Base-by-base conservation (phyloP, 2,888 invertebrate species). In the Troglohyphantes excavatus region DNA sequence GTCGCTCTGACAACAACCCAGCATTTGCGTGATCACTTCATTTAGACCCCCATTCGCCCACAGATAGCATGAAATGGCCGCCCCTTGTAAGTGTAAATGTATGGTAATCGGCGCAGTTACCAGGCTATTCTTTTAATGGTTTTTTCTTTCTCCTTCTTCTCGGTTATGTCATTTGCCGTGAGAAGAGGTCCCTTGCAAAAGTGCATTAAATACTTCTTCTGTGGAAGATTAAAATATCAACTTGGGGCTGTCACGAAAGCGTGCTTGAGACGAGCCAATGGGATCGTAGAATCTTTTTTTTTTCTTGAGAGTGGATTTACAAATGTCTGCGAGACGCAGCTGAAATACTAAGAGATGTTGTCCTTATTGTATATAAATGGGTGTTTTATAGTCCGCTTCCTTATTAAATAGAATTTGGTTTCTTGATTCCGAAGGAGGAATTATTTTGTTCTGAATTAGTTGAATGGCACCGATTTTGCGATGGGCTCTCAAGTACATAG, bases 21-120 rank as follows among this genome's bases (percentile, higher is more conserved):
- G 33, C 33, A 33, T 33, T 53, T 5, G 53, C 53, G 53, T 53
- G 53, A 53, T 17, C 2, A 17, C 17, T 53, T 53, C 53, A 53
- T 53, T 53, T 53, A 53, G 53, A 3, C 53, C 53, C 0, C 53
- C 5, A n/a, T 53, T 53, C 3, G 53, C 0, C 13, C 17, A 17
- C 7, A n/a, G 53, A n/a, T 53, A 17, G 53, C 53, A 53, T 53
- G 17, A 17, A n/a, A 53, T n/a, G 17, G 5, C 53, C 13, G 17
- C 7, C 29, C 33, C 27, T 29, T 59, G 59, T 43, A 43, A 63
- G 78, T 78, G 78, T 78, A 61, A 78, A 65, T 65, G 21, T 65
- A 78, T 78, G 78, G 23, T 78, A 78, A 78, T 78, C 21, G 68
- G 19, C 17, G 19, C 68, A n/a, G 9, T 53, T 53, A 53, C 9